phyloP scores from a whole-genome alignment of 2,888 invertebrate genomes.

The Syrphus vitripennis region DNA sequence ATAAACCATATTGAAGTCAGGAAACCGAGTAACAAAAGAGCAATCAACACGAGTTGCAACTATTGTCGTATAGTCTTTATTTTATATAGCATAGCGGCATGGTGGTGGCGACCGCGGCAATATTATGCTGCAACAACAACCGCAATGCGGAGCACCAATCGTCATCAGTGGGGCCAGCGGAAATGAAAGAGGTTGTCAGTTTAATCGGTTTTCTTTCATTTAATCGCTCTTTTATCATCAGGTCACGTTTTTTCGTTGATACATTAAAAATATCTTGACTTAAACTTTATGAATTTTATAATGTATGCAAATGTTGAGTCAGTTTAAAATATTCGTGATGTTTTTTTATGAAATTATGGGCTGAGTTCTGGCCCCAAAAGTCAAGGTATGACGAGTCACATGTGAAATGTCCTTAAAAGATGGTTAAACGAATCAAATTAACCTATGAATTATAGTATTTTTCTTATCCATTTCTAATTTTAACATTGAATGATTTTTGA shows the following conservation, averaged over 20 bases:
- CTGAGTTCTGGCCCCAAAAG: background rate
- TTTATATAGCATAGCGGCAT: background rate
- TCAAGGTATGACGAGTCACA: too few species aligned
- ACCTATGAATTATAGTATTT: too few species aligned
- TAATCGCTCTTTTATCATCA: slow-evolving; percentile 9
- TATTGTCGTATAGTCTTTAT: slow-evolving; percentile 15
- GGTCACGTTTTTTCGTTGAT: background rate
- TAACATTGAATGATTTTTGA: too few species aligned
- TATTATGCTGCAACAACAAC: slow-evolving; percentile 8
- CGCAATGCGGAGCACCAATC: background rate
- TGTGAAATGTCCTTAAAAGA: too few species aligned
- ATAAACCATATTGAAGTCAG: slow-evolving; percentile 64
- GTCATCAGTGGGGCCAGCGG: slow-evolving; percentile 37
- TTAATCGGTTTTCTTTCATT: background rate
- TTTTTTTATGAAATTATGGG: background rate
- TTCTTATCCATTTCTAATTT: too few species aligned
- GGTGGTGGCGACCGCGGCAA: background rate
- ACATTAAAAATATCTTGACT: slow-evolving; percentile 5
- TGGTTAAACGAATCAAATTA: too few species aligned
- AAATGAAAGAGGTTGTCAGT: slow-evolving; percentile 5
- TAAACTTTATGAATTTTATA: background rate
- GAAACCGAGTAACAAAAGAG: slow-evolving; percentile 68
- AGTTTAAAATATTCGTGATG: background rate
- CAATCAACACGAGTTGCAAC: slow-evolving; percentile 63
- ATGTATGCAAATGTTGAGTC: background rate